phyloP scores from a whole-genome alignment of 1,140 invertebrate species.

The Bradysia coprophila region DNA sequence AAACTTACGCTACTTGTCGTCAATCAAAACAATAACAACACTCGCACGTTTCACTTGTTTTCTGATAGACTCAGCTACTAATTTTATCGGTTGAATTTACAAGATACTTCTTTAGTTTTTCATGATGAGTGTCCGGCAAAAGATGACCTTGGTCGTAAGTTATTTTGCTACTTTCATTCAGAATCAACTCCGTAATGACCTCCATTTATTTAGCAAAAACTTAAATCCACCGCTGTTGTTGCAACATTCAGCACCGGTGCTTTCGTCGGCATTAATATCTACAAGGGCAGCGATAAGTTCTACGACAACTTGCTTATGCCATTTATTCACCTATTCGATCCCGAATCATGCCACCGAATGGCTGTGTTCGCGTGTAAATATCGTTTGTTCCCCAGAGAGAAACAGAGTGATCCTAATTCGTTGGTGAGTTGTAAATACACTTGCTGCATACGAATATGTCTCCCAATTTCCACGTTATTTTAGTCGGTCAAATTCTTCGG shows the following conservation, averaged over 20 bases:
- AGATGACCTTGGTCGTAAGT: too few relatives aligned
- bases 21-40: too few relatives aligned
- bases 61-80: too few relatives aligned
- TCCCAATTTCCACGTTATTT: background rate
- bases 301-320: slow-evolving; percentile 14
- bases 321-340: slow-evolving; percentile 16
- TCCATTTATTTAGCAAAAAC: too few relatives aligned
- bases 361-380: slow-evolving; percentile 57
- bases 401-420: slow-evolving; percentile 33
- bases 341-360: slow-evolving; percentile 62
- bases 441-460: background rate
- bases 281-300: slow-evolving; percentile 3
- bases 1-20: too few relatives aligned
- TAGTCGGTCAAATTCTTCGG: slow-evolving; percentile 40
- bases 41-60: too few relatives aligned
- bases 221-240: background rate
- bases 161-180: too few relatives aligned
- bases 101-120: too few relatives aligned
- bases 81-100: too few relatives aligned
- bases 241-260: background rate
- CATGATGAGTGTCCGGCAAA: too few relatives aligned
- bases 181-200: too few relatives aligned
- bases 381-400: slow-evolving; percentile 40
- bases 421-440: slow-evolving; percentile 32
- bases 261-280: background rate